phyloP scores from a whole-genome alignment of 1,140 invertebrate species.

The Lucilia sericata region DNA sequence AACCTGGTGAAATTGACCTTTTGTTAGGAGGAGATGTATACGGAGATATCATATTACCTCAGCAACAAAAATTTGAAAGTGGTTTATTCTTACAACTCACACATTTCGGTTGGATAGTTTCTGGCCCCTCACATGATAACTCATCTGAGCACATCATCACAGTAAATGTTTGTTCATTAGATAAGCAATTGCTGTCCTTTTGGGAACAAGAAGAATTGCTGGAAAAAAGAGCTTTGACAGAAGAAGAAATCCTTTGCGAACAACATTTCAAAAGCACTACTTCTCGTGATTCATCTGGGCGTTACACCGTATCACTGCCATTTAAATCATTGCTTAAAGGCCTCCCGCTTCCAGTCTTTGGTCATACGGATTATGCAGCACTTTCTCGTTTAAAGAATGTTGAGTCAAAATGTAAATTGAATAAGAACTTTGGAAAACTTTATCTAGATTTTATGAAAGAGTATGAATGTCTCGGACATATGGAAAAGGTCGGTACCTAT shows the following conservation, averaged over 20 bases:
- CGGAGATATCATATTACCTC: not conserved
- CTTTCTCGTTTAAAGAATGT: not conserved
- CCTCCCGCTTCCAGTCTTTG: not conserved
- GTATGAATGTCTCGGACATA: not conserved
- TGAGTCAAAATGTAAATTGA: not conserved
- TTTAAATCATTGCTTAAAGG: not conserved
- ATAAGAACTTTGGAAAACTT: not conserved
- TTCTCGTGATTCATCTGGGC: too few relatives aligned
- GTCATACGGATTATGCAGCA: not conserved
- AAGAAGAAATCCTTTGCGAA: not conserved
- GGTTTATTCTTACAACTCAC: not conserved
- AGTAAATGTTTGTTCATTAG: too few relatives aligned
- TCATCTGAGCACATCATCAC: too few relatives aligned
- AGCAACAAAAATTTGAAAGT: too few relatives aligned
- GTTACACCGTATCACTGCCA: not conserved
- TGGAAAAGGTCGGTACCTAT: not conserved
- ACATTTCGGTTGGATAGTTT: conserved; percentile 30
- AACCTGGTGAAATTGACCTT: too few relatives aligned
- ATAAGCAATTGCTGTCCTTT: too few relatives aligned
- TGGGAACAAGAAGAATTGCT: too few relatives aligned
- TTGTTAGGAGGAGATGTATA: too few relatives aligned
- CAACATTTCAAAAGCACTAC: not conserved
- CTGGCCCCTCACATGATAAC: not conserved
- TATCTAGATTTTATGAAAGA: not conserved
- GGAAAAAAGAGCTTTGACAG: too few relatives aligned